Evolutionary conservation across 2,797 vertebrate species (phyloP), one percentile per base, ranked within the genome.

Genomic region (Mus spretus): DNA sequence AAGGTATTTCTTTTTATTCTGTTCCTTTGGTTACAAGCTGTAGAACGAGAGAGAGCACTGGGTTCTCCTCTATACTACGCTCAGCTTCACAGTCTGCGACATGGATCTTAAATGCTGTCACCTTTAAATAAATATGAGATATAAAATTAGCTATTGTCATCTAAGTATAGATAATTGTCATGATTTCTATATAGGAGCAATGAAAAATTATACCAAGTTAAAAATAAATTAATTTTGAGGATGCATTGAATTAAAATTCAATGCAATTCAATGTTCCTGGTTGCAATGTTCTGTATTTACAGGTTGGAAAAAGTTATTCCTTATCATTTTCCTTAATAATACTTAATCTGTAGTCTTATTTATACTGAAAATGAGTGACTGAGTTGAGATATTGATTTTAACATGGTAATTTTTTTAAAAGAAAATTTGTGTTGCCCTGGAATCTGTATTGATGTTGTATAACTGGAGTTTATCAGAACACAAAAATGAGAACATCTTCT

Each of bases 271-370:
- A 17, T 83, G 94, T 92, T 77, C 8, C 7, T 80, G 1, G 72
- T 93, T 72, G n/a, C 95, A 90, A 90, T 93, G 81, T 37, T 88
- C 72, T 89, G 40, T 50, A 7, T 80, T 82, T 92, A 87, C 2
- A 0, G 1, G 75, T 94, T 88, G 57, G 50, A 93, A 78, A 88
- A 89, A 50, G 26, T 79, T 83, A 67, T 20, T 11, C n/a, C 3
- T 44, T 96, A 90, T 34, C 11, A 91, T 93, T 96, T 94, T 96
- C 28, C 72, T 94, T 40, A 74, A 93, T 75, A 93, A 47, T 61
- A 65, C 15, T 82, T 92, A 94, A 89, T 89, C 10, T 55, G 3
- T 7, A 75, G 6, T 94, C 13, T 74, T 91, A 87, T 63, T 84
- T 53, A 78, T 63, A 96, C 89, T 86, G 55, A 19, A 89, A 88